Conservation (phyloP, 2,797 vertebrate species). For the Falco berigora region DNA sequence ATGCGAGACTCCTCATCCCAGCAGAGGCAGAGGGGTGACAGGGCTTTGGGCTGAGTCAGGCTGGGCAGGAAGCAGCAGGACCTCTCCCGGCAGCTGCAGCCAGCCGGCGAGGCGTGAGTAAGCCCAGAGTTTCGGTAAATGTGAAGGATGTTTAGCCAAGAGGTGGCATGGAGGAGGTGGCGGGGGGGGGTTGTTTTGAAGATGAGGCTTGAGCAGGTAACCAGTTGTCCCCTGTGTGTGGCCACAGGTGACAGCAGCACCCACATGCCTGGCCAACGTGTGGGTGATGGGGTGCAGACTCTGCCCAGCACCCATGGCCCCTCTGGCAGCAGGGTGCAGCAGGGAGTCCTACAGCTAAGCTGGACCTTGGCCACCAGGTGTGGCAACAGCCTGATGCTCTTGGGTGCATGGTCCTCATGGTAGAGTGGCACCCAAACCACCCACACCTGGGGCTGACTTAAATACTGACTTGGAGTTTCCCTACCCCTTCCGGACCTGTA, state of each 20-base stretch:
- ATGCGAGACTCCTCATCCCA: not conserved
- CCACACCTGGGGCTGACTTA: not conserved
- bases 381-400: not conserved
- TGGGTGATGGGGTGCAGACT: not conserved
- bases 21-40: not conserved
- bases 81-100: conserved; percentile 18
- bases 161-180: not conserved
- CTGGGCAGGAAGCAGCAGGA: conserved; percentile 46
- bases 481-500: not conserved
- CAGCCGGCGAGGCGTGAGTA: not conserved
- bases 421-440: not conserved
- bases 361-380: not conserved
- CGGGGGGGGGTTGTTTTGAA: not conserved
- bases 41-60: conserved; percentile 48
- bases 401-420: not conserved
- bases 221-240: not conserved
- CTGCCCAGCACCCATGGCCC: not conserved
- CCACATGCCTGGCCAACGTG: fast-evolving
- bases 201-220: not conserved
- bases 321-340: not conserved
- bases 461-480: not conserved
- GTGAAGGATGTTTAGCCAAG: conserved; percentile 6
- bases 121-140: not conserved
- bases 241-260: not conserved
- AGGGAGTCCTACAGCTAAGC: not conserved